Evolutionary conservation across 2,888 invertebrate genomes (phyloP).

Genomic region (Nemotelus pantherinus): DNA sequence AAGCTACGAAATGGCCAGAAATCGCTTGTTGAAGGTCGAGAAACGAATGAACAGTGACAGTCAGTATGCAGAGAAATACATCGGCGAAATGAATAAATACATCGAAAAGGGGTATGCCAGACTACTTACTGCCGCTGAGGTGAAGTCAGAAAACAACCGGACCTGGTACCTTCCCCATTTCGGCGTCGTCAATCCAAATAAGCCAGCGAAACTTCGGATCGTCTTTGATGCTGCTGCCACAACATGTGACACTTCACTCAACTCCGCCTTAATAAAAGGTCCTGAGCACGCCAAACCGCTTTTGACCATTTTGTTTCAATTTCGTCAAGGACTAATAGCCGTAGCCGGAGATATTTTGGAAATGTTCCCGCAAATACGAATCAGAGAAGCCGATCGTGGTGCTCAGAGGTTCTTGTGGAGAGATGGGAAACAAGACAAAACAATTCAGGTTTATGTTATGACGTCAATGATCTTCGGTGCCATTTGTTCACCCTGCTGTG

Average conservation of each 20-base stretch:
- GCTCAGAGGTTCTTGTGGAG: constrained; percentile 8
- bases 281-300: not conserved
- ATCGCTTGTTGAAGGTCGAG: constrained; percentile 4
- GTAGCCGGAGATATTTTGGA: not conserved
- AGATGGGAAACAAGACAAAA: not conserved
- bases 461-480: constrained; percentile 6
- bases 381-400: not conserved
- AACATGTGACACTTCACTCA: not conserved
- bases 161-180: constrained; percentile 26
- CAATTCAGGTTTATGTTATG: constrained; percentile 18
- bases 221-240: constrained; percentile 18
- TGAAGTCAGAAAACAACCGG: not conserved
- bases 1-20: too few relatives aligned
- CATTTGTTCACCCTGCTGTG: constrained; percentile 16
- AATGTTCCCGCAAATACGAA: not conserved
- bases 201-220: constrained; percentile 9
- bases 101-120: constrained; percentile 27
- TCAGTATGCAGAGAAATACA: constrained; percentile 8
- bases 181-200: constrained; percentile 2
- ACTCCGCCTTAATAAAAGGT: not conserved
- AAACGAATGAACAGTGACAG: constrained; percentile 6
- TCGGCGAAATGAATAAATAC: constrained; percentile 39
- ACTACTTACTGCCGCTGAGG: constrained; percentile 7
- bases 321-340: constrained; percentile 8
- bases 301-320: not conserved